Base-by-base conservation (phyloP, 2,113 vertebrate genomes). In the Malurus melanocephalus region DNA sequence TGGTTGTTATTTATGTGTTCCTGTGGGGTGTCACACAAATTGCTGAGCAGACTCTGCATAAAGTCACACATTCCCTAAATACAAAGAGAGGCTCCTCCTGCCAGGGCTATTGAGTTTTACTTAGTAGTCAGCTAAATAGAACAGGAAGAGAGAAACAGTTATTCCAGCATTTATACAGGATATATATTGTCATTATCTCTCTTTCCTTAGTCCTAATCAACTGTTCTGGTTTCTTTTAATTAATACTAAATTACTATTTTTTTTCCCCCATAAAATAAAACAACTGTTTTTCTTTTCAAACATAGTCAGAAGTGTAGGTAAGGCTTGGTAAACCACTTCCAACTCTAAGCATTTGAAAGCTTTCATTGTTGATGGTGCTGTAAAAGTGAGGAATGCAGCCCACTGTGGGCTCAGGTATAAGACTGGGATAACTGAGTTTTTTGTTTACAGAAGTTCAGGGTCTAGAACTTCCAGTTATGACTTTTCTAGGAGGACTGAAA, bases 241-340 rank as follows among this genome's bases (percentile, higher is more conserved):
- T 65, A 2, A 3, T 32, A 4, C 4, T 27, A 33, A 53, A 24
- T 38, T 2, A 10, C 4, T 4, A 11, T 18, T 13, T 33, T n/a
- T 19, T 12, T 14, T 6, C 11, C 21, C 2, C 21, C 3, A 18
- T 52, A 16, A 27, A 52, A 40, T 17, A 57, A 3, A 19, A 28
- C 6, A 52, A 13, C 9, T 55, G 30, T 30, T 71, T 71, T 80
- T 65, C 13, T 69, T 10, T 49, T 48, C 23, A 62, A 7, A 17
- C 49, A 7, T 15, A 75, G 17, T 4, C 19, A 33, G 10, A 38
- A 42, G 18, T 35, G 7, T 13, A 48, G 27, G 7, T 26, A 35
- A 35, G 9, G 35, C 28, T 46, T 87, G 28, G 28, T n/a, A 57
- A 76, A 38, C 1, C 27, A n/a, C 3, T 21, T 85, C 57, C 27